Percentiles rank a stretch among this genome's conserved stretches.
These are phyloP conservation scores for Caenorhabditis auriculariae DNA, from an alignment of 2,888 invertebrate species.

Conservation along the genomic window DNA sequence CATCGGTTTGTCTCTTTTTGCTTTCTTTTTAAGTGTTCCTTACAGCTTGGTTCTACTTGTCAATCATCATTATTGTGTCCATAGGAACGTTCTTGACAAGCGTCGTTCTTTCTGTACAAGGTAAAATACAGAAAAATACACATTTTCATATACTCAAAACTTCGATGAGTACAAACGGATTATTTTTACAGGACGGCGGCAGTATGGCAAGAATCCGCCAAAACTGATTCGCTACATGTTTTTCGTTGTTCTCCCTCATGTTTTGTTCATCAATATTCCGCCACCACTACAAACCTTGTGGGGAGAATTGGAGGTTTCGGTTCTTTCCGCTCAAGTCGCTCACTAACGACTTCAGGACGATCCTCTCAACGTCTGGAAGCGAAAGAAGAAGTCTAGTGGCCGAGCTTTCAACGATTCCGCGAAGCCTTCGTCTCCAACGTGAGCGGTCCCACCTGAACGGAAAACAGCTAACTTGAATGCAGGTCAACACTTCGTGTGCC, in stretches of 20 bases:
- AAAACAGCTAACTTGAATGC: not conserved
- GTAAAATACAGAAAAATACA: slow-evolving; percentile 2
- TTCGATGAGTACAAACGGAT: too few relatives aligned
- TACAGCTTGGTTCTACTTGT: slow-evolving; percentile 60
- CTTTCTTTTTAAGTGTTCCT: not conserved
- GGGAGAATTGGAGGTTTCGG: slow-evolving; percentile 49
- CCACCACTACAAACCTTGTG: slow-evolving; percentile 50
- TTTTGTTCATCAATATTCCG: slow-evolving; percentile 50
- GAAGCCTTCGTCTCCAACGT: slow-evolving; percentile 24
- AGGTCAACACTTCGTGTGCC: slow-evolving; percentile 35
- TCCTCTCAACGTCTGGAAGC: slow-evolving; percentile 26
- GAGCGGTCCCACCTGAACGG: not conserved
- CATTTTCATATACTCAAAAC: not conserved
- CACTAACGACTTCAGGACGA: slow-evolving; percentile 35
- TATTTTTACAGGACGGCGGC: slow-evolving; percentile 40
- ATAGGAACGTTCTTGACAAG: slow-evolving; percentile 61
- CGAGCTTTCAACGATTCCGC: slow-evolving; percentile 13
- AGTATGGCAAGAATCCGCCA: slow-evolving; percentile 58
- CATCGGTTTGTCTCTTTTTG: slow-evolving; percentile 31
- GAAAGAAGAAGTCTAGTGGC: slow-evolving; percentile 24
- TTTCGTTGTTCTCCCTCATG: slow-evolving; percentile 40
- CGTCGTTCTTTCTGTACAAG: slow-evolving; percentile 58
- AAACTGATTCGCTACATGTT: slow-evolving; percentile 48
- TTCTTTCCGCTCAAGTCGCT: not conserved
- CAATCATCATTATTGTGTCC: slow-evolving; percentile 58